phyloP scores from a whole-genome alignment of 2,888 invertebrate genomes.

The Yponomeuta plumbellus region DNA sequence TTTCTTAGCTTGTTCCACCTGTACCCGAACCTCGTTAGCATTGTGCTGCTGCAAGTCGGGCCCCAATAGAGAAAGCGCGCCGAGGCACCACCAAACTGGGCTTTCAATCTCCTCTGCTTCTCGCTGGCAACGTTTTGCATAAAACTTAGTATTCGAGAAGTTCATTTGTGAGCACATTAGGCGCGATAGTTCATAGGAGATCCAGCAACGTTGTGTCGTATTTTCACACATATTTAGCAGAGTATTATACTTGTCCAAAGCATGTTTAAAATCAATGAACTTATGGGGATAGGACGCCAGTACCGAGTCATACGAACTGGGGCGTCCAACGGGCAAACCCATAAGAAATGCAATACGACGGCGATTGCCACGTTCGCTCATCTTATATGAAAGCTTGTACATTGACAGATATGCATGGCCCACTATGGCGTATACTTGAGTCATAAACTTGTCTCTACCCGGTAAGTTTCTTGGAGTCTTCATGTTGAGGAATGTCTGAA shows the following conservation, averaged over 20 bases:
- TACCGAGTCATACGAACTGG: conserved; percentile 66
- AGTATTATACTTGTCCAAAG: conserved; percentile 48
- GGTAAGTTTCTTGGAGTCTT: conserved; percentile 61
- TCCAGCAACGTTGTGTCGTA: conserved; percentile 64
- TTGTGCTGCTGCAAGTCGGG: conserved; percentile 71
- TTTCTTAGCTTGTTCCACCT: conserved; percentile 62
- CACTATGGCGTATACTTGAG: conserved; percentile 59
- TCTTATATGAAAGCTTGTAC: conserved; percentile 59
- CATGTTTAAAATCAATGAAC: conserved; percentile 57
- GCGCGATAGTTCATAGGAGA: conserved; percentile 64
- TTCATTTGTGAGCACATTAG: conserved; percentile 60
- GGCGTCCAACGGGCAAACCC: conserved; percentile 60
- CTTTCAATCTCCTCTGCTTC: conserved; percentile 57
- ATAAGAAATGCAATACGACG: conserved; percentile 66
- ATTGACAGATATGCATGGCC: conserved; percentile 62
- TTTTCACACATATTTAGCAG: conserved; percentile 67
- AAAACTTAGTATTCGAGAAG: conserved; percentile 64
- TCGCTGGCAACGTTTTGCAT: conserved; percentile 62
- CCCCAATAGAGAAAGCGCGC: conserved; percentile 61
- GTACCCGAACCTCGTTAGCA: conserved; percentile 59
- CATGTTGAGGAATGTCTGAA: conserved; percentile 60
- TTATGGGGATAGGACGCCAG: conserved; percentile 66
- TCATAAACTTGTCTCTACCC: conserved; percentile 59
- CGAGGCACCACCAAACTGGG: conserved; percentile 65
- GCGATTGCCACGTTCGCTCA: conserved; percentile 63